Evolutionary conservation across 2,113 vertebrate genomes (phyloP).

Genomic region (Promerops cafer): DNA sequence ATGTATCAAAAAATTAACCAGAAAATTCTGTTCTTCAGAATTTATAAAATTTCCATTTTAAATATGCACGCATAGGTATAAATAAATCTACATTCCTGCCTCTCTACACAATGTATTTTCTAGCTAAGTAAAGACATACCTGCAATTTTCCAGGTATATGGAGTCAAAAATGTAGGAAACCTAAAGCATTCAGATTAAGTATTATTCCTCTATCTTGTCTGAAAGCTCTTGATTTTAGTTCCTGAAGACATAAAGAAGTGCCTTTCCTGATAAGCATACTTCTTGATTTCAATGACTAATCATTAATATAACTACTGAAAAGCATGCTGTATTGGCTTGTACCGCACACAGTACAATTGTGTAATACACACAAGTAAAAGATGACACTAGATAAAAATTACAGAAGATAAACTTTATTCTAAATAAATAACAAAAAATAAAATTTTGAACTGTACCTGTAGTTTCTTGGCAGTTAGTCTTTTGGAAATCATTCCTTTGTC

Average conservation of each 20-base stretch:
- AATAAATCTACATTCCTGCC: background rate
- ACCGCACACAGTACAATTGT: background rate
- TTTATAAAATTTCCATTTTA: background rate
- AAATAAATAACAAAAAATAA: background rate
- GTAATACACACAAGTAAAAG: background rate
- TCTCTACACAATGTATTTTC: background rate
- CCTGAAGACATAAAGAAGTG: background rate
- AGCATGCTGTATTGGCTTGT: background rate
- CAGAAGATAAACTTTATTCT: background rate
- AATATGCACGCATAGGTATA: accelerated
- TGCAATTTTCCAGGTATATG: background rate
- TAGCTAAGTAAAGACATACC: background rate
- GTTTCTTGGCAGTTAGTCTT: constrained; percentile 90
- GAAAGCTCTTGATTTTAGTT: background rate
- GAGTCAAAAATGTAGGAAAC: background rate
- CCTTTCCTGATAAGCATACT: background rate
- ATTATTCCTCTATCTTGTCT: background rate
- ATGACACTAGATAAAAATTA: background rate
- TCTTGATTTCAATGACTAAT: background rate
- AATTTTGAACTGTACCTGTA: constrained; percentile 79
- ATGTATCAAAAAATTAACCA: background rate
- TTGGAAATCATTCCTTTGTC: constrained; percentile 87
- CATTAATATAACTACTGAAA: background rate
- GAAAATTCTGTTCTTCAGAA: background rate
- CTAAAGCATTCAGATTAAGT: background rate